Evolutionary conservation across 2,797 vertebrate genomes (phyloP).

Genomic region (Typhlichthys eigenmanni): DNA sequence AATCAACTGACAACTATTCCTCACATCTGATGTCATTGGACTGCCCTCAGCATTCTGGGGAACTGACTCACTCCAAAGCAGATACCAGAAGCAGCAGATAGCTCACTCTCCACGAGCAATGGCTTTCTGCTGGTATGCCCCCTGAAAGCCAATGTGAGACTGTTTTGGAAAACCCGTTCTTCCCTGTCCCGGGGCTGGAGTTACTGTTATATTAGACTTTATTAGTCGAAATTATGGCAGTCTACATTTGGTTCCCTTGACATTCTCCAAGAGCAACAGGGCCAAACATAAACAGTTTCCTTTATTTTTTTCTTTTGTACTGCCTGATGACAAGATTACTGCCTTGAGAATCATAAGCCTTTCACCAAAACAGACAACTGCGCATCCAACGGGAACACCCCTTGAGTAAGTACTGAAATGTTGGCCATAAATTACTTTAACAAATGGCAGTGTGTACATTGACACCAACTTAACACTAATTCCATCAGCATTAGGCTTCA

Average conservation of each 20-base stretch:
- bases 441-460: constrained; percentile 25
- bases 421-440: constrained; percentile 41
- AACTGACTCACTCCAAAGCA: constrained; percentile 64
- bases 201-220: constrained; percentile 49
- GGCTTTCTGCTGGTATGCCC: constrained; percentile 55
- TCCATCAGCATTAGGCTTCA: constrained; percentile 21
- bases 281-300: constrained; percentile 46
- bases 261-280: constrained; percentile 34
- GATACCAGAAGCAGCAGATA: constrained; percentile 54
- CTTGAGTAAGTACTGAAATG: constrained; percentile 40
- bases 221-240: constrained; percentile 42
- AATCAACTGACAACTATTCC: constrained; percentile 73
- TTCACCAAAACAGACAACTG: constrained; percentile 62
- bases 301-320: constrained; percentile 26
- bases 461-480: constrained; percentile 24
- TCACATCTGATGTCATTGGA: constrained; percentile 71
- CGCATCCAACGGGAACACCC: constrained; percentile 43
- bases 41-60: constrained; percentile 67
- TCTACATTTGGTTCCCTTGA: constrained; percentile 40
- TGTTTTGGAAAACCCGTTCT: constrained; percentile 57
- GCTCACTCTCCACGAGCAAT: constrained; percentile 37
- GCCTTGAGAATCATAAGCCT: constrained; percentile 63
- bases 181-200: constrained; percentile 47
- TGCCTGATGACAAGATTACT: constrained; percentile 56
- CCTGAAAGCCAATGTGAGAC: constrained; percentile 63